phyloP scores from a whole-genome alignment of 2,888 invertebrate species.

The Anthrax anthrax region DNA sequence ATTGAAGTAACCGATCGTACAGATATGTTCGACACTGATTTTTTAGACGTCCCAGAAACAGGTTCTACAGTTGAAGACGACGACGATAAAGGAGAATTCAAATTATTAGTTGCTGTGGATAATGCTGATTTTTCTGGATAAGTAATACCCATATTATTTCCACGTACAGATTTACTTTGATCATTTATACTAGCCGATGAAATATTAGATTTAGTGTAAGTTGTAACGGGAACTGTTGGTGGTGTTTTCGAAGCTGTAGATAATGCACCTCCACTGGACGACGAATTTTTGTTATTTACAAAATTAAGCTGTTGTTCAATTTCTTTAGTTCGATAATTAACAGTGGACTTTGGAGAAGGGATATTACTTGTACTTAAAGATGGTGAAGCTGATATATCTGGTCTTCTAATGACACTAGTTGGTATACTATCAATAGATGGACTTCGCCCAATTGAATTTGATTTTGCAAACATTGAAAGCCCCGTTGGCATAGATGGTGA shows the following conservation, averaged over 20 bases:
- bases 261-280: background rate
- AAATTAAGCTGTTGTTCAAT: background rate
- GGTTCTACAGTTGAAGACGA: background rate
- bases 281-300: background rate
- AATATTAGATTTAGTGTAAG: background rate
- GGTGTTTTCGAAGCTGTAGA: constrained; percentile 1
- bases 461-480: background rate
- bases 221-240: background rate
- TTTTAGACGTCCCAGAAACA: background rate
- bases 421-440: constrained; percentile 7
- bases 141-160: constrained; percentile 7
- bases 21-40: constrained; percentile 3
- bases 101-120: background rate
- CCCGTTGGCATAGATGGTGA: background rate
- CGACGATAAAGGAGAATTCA: background rate
- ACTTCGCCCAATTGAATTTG: background rate
- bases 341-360: too few relatives aligned
- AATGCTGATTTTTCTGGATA: constrained; percentile 7
- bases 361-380: background rate
- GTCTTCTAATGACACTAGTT: constrained; percentile 10
- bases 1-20: constrained; percentile 7
- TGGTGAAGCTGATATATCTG: background rate
- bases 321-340: too few relatives aligned
- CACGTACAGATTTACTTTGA: background rate
- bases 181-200: background rate